Evolutionary conservation across 2,113 vertebrate species (phyloP).

Genomic region (Emberiza fucata): DNA sequence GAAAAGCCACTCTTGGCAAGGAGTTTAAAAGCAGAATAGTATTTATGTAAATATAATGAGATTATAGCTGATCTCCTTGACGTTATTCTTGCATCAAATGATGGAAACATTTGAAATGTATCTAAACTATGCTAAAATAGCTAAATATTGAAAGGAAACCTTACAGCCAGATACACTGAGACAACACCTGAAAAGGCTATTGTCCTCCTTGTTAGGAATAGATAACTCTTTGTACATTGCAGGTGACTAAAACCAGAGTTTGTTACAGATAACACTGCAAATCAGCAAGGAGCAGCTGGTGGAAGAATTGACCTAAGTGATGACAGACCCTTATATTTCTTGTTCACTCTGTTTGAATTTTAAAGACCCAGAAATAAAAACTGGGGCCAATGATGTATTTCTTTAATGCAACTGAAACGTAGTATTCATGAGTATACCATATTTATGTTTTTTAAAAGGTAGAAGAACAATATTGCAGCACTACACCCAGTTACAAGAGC

Average conservation of each 20-base stretch:
- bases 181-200: neutral
- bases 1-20: conserved; percentile 16
- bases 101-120: neutral
- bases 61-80: conserved; percentile 30
- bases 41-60: conserved; percentile 44
- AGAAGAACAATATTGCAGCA: neutral
- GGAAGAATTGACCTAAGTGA: neutral
- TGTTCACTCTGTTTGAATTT: neutral
- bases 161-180: neutral
- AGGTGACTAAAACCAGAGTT: neutral
- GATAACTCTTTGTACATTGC: neutral
- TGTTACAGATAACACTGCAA: neutral
- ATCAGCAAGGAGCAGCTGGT: neutral
- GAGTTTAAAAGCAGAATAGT: conserved; percentile 4
- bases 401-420: neutral
- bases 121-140: neutral
- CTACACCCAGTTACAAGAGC: neutral
- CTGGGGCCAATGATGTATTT: neutral
- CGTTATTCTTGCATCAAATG: neutral
- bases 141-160: neutral
- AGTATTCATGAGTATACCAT: neutral
- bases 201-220: neutral
- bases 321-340: neutral
- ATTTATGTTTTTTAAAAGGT: neutral
- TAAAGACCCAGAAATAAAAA: neutral